Evolutionary conservation across 2,113 vertebrate species (phyloP).

Genomic region (Percina caprodes): DNA sequence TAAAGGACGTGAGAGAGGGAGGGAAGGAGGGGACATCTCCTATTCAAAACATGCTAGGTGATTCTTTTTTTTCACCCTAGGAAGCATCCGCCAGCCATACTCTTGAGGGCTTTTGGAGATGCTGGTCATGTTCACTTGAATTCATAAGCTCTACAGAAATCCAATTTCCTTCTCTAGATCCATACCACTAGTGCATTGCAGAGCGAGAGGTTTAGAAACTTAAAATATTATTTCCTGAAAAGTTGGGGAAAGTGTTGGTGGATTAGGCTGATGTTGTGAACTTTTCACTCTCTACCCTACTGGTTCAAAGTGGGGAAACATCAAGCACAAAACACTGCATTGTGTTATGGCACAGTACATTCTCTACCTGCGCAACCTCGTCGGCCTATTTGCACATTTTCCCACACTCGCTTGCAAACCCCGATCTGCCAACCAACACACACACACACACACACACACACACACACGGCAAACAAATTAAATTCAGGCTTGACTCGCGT

Average conservation of each 20-base stretch:
- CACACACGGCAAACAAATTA: constrained; percentile 28
- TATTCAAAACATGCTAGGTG: constrained; percentile 47
- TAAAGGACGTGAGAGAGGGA: constrained; percentile 22
- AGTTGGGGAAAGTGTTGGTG: constrained; percentile 55
- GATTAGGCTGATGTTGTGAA: constrained; percentile 56
- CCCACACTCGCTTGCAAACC: constrained; percentile 10
- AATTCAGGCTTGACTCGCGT: constrained; percentile 35
- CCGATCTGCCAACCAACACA: constrained; percentile 5
- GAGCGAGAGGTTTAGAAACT: constrained; percentile 57
- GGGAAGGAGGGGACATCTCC: constrained; percentile 40
- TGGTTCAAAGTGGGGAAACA: constrained; percentile 4
- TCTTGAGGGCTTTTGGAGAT: constrained; percentile 54
- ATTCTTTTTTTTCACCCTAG: constrained; percentile 4
- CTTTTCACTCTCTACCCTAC: constrained; percentile 13
- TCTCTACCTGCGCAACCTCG: constrained; percentile 31
- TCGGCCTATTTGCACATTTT: constrained; percentile 25
- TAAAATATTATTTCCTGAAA: constrained; percentile 65
- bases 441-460: not conserved
- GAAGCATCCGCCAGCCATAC: constrained; percentile 34
- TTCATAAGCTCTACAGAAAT: constrained; percentile 65
- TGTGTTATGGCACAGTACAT: constrained; percentile 15
- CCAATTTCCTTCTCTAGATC: constrained; percentile 63
- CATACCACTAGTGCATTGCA: constrained; percentile 47
- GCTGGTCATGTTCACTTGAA: constrained; percentile 70
- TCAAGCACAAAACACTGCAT: constrained; percentile 19